Conservation (phyloP, 2,797 vertebrate genomes). For the Smutsia temminckii region DNA sequence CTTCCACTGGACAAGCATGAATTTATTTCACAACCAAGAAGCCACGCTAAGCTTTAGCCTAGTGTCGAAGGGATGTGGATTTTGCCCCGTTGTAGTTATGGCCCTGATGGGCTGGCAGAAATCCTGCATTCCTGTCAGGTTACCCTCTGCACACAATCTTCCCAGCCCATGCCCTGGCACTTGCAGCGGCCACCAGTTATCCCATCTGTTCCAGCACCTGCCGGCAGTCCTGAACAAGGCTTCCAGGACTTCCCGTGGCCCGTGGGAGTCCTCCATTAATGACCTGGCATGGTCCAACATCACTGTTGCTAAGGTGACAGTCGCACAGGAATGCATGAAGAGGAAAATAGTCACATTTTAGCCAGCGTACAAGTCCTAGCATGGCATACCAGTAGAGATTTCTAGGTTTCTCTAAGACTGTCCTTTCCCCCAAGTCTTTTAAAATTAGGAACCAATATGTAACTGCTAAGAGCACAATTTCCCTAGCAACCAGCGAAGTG, state of each 20-base stretch:
- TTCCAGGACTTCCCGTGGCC: neutral
- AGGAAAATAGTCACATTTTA: neutral
- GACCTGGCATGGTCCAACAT: neutral
- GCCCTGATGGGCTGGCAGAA: neutral
- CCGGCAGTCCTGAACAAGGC: neutral
- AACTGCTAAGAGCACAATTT: constrained; percentile 41
- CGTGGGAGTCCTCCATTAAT: neutral
- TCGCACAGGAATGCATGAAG: too few species aligned
- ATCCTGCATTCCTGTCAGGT: accelerated
- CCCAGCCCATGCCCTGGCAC: neutral
- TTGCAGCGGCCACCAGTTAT: neutral
- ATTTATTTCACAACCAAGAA: neutral
- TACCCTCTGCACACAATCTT: neutral
- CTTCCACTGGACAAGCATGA: neutral
- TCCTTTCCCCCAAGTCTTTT: constrained; percentile 30
- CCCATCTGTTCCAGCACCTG: neutral
- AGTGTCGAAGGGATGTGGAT: neutral
- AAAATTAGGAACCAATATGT: constrained; percentile 51
- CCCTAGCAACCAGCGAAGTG: constrained; percentile 61
- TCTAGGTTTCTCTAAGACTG: constrained; percentile 3
- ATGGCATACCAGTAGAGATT: neutral
- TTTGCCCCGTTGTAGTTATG: neutral
- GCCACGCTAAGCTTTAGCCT: neutral
- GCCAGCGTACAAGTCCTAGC: neutral
- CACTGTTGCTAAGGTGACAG: neutral